Evolutionary conservation across 92 coral and sea anemone species (phyloP), one percentile per base, ranked within the genome.

Genomic region (Pocillopora grandis): DNA sequence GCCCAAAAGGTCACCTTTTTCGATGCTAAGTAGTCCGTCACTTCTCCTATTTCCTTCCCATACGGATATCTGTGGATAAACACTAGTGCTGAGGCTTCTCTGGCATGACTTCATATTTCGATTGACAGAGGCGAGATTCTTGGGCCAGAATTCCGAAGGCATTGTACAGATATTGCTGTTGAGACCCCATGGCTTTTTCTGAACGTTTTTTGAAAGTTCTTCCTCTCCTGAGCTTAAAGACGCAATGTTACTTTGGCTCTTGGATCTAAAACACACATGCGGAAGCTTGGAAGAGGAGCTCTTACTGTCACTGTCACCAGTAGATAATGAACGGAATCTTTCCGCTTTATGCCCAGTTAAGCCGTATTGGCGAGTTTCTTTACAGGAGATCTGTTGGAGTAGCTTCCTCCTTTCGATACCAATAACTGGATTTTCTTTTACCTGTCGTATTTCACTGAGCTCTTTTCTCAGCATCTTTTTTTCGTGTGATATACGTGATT

Each of bases 381-480:
- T 77, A 42, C 75, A 76, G 10, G 82, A 76, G 2, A 33, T 19
- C 77, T 67, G 37, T 56, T 31, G 81, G 5, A 66, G 69, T 4
- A 76, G 69, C 55, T 77, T 84, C 58, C 70, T 66, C 52, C 64
- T 67, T 58, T 76, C 87, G 12, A 76, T 13, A 21, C 87, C 37
- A 19, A 80, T 49, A 8, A 33, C 10, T 3, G 78, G 80, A 66
- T 72, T 74, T 19, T 66, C 71, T 64, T 87, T 87, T 58, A 80
- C 82, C 66, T 87, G 65, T 58, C 42, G 27, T 17, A 87, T 80
- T 59, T 80, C 58, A 11, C 14, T 23, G 0, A 87, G 16, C 61
- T 87, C 79, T 35, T 74, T 87, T 17, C 66, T 80, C 57, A 87
- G 49, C 18, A 35, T 87, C 15, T 59, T 3, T 73, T 87, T 87